Evolutionary conservation across 1,140 invertebrate genomes (phyloP), one percentile per base, ranked within the genome.

Genomic region (Psilanteris sp.): DNA sequence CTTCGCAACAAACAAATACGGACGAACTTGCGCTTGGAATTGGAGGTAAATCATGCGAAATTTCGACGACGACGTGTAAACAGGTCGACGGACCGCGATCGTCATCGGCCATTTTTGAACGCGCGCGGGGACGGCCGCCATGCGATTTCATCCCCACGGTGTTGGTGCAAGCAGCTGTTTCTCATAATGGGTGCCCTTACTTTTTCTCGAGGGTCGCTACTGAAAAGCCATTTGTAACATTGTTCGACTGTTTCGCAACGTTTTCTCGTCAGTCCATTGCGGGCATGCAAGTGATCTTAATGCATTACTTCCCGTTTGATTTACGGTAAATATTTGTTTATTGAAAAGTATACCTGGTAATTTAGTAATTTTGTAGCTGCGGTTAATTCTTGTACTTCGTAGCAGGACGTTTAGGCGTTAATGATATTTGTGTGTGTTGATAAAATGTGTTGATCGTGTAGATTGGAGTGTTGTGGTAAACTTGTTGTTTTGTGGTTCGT

Each of bases 221-320:
- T 43, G 54, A 61, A 75, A 67, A 54, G 71, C 62, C 54, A 62
- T 75, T 75, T 75, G 43, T 67, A 67, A 64, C 70, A 57, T 46
- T 75, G 57, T 76, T 76, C 48, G 57, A 64, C 57, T 41, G 59
- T 76, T 75, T 70, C 73, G 29, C 59, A 37, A 52, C 57, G 57
- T 59, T 76, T 76, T 62, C 71, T 62, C 72, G n/a, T 75, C 78
- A 80, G 79, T 83, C 48, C 43, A 32, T 24, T 62, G 52, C 72
- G 73, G 72, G 77, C 78, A 70, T 64, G 77, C 74, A 46, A 66
- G 52, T 55, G 71, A 64, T 68, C 50, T 70, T 68, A 76, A 68
- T 74, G 73, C 59, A 73, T 57, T 64, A n/a, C n/a, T n/a, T n/a
- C n/a, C n/a, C n/a, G n/a, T n/a, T n/a, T n/a, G n/a, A n/a, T n/a